phyloP scores from a whole-genome alignment of 2,888 invertebrate species.

The Heliconius cydno region DNA sequence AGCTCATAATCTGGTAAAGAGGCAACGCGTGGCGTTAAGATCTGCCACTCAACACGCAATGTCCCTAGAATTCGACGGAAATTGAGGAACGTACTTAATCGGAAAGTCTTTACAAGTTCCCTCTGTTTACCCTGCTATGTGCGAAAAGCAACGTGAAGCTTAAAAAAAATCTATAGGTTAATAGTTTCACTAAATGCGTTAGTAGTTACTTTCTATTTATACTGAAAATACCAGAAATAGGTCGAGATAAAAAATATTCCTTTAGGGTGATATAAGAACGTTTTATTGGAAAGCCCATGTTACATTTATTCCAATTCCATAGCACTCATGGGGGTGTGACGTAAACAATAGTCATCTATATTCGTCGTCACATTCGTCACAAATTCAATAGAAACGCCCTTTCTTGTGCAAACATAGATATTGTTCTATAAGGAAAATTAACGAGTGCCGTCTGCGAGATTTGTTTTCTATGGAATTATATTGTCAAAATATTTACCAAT shows the following conservation, averaged over 20 bases:
- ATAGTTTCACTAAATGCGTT: not conserved
- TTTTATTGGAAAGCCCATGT: slow-evolving; percentile 4
- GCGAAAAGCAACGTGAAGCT: too few species aligned
- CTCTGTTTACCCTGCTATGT: too few species aligned
- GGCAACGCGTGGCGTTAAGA: too few species aligned
- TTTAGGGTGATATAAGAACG: not conserved
- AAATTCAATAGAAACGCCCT: slow-evolving; percentile 32
- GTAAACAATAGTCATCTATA: slow-evolving; percentile 31
- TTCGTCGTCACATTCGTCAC: slow-evolving; percentile 31
- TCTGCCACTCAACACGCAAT: too few species aligned
- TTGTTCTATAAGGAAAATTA: not conserved
- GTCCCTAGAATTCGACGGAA: too few species aligned
- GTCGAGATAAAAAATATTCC: not conserved
- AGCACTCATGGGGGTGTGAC: slow-evolving; percentile 31
- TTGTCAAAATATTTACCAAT: not conserved
- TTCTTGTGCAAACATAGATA: slow-evolving; percentile 5
- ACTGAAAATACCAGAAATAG: not conserved
- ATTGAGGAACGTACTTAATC: too few species aligned
- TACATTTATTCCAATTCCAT: slow-evolving; percentile 13
- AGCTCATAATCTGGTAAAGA: too few species aligned
- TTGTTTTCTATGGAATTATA: not conserved
- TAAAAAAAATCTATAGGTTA: too few species aligned
- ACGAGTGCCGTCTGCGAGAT: not conserved
- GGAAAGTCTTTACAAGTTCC: too few species aligned
- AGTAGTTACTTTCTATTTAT: not conserved